Evolutionary conservation across 2,113 vertebrate genomes (phyloP).

Genomic region (Lethenteron reissneri): DNA sequence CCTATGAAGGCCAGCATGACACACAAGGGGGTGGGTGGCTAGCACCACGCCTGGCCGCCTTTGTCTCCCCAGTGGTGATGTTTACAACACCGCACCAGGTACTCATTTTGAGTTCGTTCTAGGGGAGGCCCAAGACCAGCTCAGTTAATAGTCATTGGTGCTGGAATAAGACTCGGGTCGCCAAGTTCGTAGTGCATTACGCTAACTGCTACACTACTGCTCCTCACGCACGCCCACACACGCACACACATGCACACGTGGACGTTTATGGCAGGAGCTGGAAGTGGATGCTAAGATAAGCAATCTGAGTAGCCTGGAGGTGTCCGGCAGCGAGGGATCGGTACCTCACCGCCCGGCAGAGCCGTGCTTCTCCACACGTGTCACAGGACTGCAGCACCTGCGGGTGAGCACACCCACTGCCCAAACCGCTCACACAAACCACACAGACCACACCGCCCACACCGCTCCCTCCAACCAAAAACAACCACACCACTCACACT

Average conservation of each 20-base stretch:
- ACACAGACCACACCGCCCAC: not conserved
- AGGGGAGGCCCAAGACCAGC: not conserved
- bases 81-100: too few relatives aligned
- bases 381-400: slow-evolving; percentile 40
- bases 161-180: not conserved
- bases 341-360: slow-evolving; percentile 19
- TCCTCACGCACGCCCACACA: too few relatives aligned
- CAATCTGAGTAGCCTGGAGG: slow-evolving; percentile 35
- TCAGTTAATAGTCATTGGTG: not conserved
- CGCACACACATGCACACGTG: not conserved
- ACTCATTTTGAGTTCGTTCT: too few relatives aligned
- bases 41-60: too few relatives aligned
- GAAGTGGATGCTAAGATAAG: slow-evolving; percentile 39
- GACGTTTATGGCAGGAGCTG: slow-evolving; percentile 26
- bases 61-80: too few relatives aligned
- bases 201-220: not conserved
- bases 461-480: too few relatives aligned
- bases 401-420: slow-evolving; percentile 16
- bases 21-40: too few relatives aligned
- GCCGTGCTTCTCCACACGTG: slow-evolving; percentile 36
- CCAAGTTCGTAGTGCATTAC: not conserved
- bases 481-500: too few relatives aligned
- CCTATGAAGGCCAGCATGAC: too few relatives aligned
- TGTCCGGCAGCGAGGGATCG: slow-evolving; percentile 28
- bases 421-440: too few relatives aligned